Evolutionary conservation across 2,113 vertebrate species (phyloP).

Genomic region (Suncus etruscus): DNA sequence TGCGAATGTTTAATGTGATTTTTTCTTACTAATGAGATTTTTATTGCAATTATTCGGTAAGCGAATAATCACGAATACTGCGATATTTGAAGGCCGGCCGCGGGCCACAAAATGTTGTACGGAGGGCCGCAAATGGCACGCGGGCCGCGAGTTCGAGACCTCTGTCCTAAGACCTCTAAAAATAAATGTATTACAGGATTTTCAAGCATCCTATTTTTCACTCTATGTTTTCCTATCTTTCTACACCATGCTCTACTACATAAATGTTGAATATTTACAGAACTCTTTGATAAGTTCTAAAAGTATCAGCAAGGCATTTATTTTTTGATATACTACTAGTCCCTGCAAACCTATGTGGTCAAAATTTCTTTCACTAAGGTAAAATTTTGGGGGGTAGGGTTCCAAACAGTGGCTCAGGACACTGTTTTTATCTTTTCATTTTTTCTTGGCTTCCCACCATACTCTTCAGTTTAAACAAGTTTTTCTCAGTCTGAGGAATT

Average conservation of each 20-base stretch:
- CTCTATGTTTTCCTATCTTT: slow-evolving; percentile 14
- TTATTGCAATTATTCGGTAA: too few relatives aligned
- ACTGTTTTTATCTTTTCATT: neutral
- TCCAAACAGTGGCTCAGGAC: too few relatives aligned
- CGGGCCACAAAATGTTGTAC: too few relatives aligned
- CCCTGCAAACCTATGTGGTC: neutral
- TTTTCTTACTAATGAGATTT: too few relatives aligned
- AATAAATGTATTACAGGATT: neutral
- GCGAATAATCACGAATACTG: too few relatives aligned
- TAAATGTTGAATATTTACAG: slow-evolving; percentile 14
- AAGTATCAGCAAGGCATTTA: slow-evolving; percentile 44
- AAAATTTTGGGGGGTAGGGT: neutral
- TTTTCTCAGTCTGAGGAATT: neutral
- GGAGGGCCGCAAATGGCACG: too few relatives aligned
- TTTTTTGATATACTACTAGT: neutral
- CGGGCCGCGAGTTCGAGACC: too few relatives aligned
- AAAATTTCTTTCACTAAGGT: slow-evolving; percentile 51
- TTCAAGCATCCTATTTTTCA: neutral
- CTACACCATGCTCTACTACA: neutral
- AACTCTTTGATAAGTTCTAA: slow-evolving; percentile 1
- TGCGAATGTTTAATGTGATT: too few relatives aligned
- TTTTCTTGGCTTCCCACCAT: neutral
- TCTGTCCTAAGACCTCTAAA: slow-evolving; percentile 10
- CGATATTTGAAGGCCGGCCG: too few relatives aligned
- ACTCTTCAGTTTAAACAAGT: neutral